A percentile compares a stretch with the other conserved stretches of the same genome.
phyloP scores from a whole-genome alignment of 92 coral and sea anemone genomes.

The Ricordea florida region DNA sequence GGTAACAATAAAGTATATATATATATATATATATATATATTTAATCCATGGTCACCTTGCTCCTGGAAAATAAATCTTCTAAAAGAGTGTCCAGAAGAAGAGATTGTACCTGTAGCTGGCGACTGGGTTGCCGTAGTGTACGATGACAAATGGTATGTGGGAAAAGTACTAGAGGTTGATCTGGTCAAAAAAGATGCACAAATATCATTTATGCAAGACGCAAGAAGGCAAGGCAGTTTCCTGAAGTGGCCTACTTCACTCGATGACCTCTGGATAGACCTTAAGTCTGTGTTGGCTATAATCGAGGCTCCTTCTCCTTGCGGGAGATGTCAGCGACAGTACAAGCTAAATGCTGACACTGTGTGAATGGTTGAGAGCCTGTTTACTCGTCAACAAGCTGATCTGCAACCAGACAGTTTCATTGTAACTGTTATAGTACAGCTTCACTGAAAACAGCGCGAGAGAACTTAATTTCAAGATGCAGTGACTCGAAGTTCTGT shows the following conservation, averaged over 20 bases:
- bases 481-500: not conserved
- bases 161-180: conserved; percentile 13
- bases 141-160: conserved; percentile 41
- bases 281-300: conserved; percentile 1
- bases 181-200: not conserved
- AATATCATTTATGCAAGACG: not conserved
- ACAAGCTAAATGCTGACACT: conserved; percentile 7
- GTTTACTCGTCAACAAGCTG: not conserved
- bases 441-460: not conserved
- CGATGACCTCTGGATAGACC: conserved; percentile 37
- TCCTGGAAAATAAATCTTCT: not conserved
- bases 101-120: not conserved
- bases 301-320: conserved; percentile 10
- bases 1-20: too few species aligned
- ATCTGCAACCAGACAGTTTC: not conserved
- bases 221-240: not conserved
- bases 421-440: not conserved
- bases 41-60: not conserved
- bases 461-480: not conserved
- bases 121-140: conserved; percentile 32
- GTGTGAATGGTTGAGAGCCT: not conserved
- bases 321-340: not conserved
- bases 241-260: conserved; percentile 16
- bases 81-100: not conserved
- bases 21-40: too few species aligned